Percentiles rank a stretch among this genome's conserved stretches.
Evolutionary conservation across 2,888 invertebrate genomes (phyloP).

Genomic region (Polyploca ridens): DNA sequence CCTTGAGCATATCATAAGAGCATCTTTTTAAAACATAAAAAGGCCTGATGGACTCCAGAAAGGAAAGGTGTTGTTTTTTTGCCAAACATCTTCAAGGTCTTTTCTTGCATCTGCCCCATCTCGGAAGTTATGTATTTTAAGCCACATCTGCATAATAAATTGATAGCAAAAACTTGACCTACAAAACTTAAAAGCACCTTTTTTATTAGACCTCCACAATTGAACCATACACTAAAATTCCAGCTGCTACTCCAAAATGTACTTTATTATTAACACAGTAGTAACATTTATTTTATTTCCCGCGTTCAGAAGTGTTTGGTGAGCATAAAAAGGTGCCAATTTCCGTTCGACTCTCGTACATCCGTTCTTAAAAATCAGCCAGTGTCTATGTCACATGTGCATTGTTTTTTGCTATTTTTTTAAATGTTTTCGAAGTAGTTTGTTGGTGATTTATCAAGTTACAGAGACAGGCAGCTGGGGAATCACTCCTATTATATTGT

Average conservation of each 20-base stretch:
- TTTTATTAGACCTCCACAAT: slow-evolving; percentile 26
- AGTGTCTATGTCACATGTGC: slow-evolving; percentile 76
- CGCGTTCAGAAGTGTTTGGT: slow-evolving; percentile 30
- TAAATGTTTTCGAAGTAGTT: slow-evolving; percentile 57
- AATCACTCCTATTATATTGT: slow-evolving; percentile 44
- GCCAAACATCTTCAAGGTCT: slow-evolving; percentile 75
- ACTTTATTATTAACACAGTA: slow-evolving; percentile 34
- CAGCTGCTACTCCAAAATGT: slow-evolving; percentile 31
- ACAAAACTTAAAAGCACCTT: slow-evolving; percentile 67
- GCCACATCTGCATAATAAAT: slow-evolving; percentile 81
- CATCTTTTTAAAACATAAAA: slow-evolving; percentile 51
- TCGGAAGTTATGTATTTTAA: slow-evolving; percentile 67
- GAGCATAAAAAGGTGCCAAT: slow-evolving; percentile 78
- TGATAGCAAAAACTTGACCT: slow-evolving; percentile 82
- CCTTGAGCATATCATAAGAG: slow-evolving; percentile 39
- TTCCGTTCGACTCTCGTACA: slow-evolving; percentile 75
- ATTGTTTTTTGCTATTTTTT: slow-evolving; percentile 72
- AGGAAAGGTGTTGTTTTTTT: slow-evolving; percentile 69
- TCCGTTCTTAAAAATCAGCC: slow-evolving; percentile 80
- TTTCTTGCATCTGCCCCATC: slow-evolving; percentile 74
- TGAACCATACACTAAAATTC: slow-evolving; percentile 12
- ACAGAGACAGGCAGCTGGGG: slow-evolving; percentile 66
- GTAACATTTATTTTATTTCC: slow-evolving; percentile 16
- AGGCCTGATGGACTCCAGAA: slow-evolving; percentile 50
- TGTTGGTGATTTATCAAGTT: slow-evolving; percentile 69